Conservation (phyloP, 2,888 invertebrate genomes). For the Thecophora atra region DNA sequence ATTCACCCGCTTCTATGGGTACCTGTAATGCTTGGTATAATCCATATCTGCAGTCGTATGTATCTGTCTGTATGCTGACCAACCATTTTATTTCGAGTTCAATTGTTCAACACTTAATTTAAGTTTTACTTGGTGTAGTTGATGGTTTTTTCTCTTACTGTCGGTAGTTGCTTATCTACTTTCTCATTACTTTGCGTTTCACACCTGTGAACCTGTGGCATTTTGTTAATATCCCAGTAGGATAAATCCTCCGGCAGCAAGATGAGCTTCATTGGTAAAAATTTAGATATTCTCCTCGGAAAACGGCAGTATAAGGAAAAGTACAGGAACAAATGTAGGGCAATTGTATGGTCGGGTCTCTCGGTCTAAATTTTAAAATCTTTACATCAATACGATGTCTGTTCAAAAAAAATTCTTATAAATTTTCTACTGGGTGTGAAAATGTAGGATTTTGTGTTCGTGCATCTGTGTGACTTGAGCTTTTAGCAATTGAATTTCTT, state of each 20-base stretch:
- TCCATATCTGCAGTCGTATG: too few relatives aligned
- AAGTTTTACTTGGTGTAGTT: constrained; percentile 7
- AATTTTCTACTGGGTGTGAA: background rate
- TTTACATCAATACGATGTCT: too few relatives aligned
- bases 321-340: too few relatives aligned
- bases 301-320: too few relatives aligned
- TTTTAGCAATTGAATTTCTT: constrained; percentile 24
- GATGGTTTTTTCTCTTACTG: background rate
- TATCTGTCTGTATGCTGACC: background rate
- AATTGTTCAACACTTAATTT: constrained; percentile 42
- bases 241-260: too few relatives aligned
- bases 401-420: too few relatives aligned
- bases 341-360: too few relatives aligned
- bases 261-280: too few relatives aligned
- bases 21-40: too few relatives aligned
- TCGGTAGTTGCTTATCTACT: background rate
- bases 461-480: background rate
- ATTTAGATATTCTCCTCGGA: too few relatives aligned
- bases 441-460: background rate
- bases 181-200: background rate
- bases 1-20: too few relatives aligned
- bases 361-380: too few relatives aligned
- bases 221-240: background rate
- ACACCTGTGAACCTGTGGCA: background rate
- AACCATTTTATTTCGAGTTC: constrained; percentile 5